Evolutionary conservation across 1,140 invertebrate genomes (phyloP).

Genomic region (Cotesia glomerata): DNA sequence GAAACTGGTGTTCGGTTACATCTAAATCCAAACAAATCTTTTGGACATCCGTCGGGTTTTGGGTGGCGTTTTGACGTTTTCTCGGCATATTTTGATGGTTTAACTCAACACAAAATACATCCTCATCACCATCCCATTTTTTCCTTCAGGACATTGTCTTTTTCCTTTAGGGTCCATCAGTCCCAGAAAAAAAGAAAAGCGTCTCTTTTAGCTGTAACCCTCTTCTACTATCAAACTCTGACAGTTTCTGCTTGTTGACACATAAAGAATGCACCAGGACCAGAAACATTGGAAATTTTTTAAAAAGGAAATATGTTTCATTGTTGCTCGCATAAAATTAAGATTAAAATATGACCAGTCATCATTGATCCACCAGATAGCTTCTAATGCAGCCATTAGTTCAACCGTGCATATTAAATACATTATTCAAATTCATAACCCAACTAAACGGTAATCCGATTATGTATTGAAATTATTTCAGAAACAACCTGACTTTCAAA

Average conservation of each 20-base stretch:
- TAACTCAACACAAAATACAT: constrained; percentile 22
- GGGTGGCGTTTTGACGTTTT: constrained; percentile 49
- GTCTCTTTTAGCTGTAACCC: neutral
- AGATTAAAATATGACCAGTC: neutral
- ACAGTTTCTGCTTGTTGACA: constrained; percentile 22
- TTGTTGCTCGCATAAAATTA: constrained; percentile 2
- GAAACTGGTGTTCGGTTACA: constrained; percentile 31
- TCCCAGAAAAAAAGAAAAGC: neutral
- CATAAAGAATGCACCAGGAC: constrained; percentile 18
- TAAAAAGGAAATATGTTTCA: neutral
- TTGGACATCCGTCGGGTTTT: constrained; percentile 15
- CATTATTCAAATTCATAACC: neutral
- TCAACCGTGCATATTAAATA: neutral
- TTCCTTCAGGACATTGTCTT: neutral
- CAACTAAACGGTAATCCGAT: neutral
- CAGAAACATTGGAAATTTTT: neutral
- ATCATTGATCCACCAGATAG: neutral
- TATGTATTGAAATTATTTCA: neutral
- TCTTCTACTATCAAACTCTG: neutral
- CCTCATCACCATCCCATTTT: neutral
- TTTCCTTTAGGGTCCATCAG: neutral
- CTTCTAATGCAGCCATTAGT: constrained; percentile 9
- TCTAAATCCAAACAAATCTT: constrained; percentile 20
- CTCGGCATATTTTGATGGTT: constrained; percentile 52
- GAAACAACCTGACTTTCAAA: neutral